A percentile compares a stretch with the other conserved stretches of the same genome.
Evolutionary conservation across 2,113 vertebrate species (phyloP).

Genomic region (Daboia siamensis): DNA sequence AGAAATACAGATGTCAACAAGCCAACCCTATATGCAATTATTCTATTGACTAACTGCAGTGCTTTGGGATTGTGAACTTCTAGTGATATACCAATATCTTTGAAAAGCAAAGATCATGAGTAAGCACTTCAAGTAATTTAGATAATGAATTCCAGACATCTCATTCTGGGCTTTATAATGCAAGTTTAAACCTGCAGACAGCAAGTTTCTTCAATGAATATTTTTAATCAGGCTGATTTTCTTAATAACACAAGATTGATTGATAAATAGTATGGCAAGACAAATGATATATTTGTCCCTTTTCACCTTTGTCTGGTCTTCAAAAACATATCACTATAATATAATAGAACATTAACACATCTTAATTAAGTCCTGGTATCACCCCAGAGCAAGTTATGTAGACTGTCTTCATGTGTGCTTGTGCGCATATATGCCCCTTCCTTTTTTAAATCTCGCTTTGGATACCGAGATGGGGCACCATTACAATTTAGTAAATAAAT

Average conservation of each 20-base stretch:
- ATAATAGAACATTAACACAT: neutral
- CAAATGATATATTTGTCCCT: neutral
- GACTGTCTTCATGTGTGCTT: neutral
- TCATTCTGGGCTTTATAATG: neutral
- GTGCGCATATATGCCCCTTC: neutral
- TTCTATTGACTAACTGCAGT: neutral
- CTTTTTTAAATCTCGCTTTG: neutral
- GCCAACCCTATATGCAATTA: neutral
- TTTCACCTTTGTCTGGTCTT: neutral
- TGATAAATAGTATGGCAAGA: neutral
- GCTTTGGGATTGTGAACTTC: neutral
- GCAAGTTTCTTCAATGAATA: neutral
- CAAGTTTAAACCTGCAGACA: neutral
- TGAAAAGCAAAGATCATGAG: neutral
- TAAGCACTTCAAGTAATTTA: constrained; percentile 16
- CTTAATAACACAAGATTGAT: neutral
- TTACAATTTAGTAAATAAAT: neutral
- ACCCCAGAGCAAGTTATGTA: neutral
- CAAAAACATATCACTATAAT: neutral
- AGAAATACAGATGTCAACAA: neutral
- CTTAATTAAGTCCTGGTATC: neutral
- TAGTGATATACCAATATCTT: neutral
- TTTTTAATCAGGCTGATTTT: constrained; percentile 11
- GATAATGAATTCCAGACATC: constrained; percentile 7
- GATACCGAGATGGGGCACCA: neutral